Conservation (phyloP, 1,140 invertebrate genomes). For the Brachionus manjavacas region DNA sequence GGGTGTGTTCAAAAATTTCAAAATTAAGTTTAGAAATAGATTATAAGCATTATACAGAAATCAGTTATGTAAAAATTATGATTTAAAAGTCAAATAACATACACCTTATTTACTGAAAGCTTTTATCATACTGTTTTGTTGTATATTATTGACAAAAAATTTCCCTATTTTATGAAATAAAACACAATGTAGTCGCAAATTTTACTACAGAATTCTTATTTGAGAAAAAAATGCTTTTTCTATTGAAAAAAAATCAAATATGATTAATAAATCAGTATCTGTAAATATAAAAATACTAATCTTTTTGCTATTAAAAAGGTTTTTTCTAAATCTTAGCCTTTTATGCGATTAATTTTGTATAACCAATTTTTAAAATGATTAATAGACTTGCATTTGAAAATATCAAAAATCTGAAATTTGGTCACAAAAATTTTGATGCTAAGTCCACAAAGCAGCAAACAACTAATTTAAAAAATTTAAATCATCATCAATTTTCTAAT, state of each 20-base stretch:
- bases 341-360: no score
- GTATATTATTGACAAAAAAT: background rate
- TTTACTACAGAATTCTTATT: background rate
- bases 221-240: background rate
- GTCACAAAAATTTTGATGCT: no score
- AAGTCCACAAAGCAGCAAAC: no score
- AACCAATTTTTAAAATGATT: no score
- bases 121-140: background rate
- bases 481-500: no score
- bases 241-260: background rate
- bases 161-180: background rate
- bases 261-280: background rate
- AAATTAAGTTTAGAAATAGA: background rate
- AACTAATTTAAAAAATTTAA: no score
- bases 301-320: background rate
- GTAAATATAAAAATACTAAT: background rate
- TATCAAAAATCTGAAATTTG: no score
- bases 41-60: background rate
- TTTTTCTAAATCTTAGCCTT: no score
- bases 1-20: constrained; percentile 1
- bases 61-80: background rate
- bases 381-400: no score
- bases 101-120: background rate
- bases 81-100: background rate
- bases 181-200: background rate